Evolutionary conservation across 1,140 invertebrate genomes (phyloP), one percentile per base, ranked within the genome.

Genomic region (Sycobia sp.): DNA sequence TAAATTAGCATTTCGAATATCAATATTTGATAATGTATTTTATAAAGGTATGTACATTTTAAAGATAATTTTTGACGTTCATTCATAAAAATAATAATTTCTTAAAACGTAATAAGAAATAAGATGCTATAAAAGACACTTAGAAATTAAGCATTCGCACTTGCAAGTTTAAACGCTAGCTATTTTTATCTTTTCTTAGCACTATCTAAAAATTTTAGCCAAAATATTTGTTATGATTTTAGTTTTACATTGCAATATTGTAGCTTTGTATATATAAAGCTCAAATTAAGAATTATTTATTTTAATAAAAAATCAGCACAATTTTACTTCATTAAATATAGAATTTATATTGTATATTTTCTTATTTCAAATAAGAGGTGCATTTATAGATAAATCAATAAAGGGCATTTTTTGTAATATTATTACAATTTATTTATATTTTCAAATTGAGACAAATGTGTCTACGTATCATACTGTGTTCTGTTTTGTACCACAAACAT

Each of bases 401-500:
- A 57, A 36, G 5, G 25, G 1, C 29, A 39, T 50, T 56, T 50
- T 51, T 57, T 58, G 43, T 58, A 66, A 43, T 61, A 67, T 34
- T 58, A 63, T 67, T 60, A 55, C 57, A 65, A 58, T 65, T 65
- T 64, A 64, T 64, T 56, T 29, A 29, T 65, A 54, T 55, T 65
- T 65, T 36, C 50, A 60, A 55, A 73, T 73, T 61, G 58, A 77
- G 66, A 65, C 63, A 65, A 67, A 73, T 72, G 60, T 68, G 58
- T 55, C 62, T 67, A 63, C 49, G 67, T 68, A 69, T 66, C 57
- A 73, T 73, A 72, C 72, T 65, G 69, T 72, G 69, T 67, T 73
- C 72, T 71, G 49, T 66, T 73, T 72, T 69, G 58, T 76, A 74
- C 67, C 69, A 73, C 71, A 72, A 68, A 75, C 68, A 71, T 71